Evolutionary conservation across 92 coral and sea anemone species (phyloP).

Genomic region (Porites lobata): DNA sequence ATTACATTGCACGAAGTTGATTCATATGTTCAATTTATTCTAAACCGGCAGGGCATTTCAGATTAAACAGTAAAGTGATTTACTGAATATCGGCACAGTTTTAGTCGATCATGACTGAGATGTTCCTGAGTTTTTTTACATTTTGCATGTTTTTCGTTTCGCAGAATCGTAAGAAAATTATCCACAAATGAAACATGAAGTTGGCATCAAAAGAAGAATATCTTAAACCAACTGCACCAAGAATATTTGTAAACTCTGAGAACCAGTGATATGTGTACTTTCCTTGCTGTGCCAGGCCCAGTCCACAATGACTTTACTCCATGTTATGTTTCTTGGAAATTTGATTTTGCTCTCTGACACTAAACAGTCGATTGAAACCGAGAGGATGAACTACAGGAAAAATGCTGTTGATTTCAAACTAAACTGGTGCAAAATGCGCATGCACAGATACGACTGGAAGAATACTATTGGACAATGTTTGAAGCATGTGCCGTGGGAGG

Average conservation of each 20-base stretch:
- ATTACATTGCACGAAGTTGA: too few relatives aligned
- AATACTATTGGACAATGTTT: conserved; percentile 65
- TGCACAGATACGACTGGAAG: conserved; percentile 82
- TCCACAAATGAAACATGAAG: background rate
- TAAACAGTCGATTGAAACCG: conserved; percentile 18
- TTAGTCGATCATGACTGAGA: too few relatives aligned
- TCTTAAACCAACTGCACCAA: background rate
- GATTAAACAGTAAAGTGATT: too few relatives aligned
- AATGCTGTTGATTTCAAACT: conserved; percentile 46
- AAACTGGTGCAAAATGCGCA: conserved; percentile 79
- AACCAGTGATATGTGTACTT: conserved; percentile 24
- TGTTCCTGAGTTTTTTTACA: background rate
- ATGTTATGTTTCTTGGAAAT: background rate
- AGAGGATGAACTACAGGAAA: conserved; percentile 33
- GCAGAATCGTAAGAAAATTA: background rate
- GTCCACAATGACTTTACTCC: conserved; percentile 11
- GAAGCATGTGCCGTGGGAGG: conserved; percentile 49
- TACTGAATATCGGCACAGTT: too few relatives aligned
- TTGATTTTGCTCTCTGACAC: conserved; percentile 23
- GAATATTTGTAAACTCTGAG: background rate
- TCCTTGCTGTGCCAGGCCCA: background rate
- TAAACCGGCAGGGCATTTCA: too few relatives aligned
- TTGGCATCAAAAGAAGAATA: background rate
- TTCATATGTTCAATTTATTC: too few relatives aligned
- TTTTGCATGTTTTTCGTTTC: background rate